Evolutionary conservation across 1,140 invertebrate species (phyloP).

Genomic region (Dufourea novaeangliae): DNA sequence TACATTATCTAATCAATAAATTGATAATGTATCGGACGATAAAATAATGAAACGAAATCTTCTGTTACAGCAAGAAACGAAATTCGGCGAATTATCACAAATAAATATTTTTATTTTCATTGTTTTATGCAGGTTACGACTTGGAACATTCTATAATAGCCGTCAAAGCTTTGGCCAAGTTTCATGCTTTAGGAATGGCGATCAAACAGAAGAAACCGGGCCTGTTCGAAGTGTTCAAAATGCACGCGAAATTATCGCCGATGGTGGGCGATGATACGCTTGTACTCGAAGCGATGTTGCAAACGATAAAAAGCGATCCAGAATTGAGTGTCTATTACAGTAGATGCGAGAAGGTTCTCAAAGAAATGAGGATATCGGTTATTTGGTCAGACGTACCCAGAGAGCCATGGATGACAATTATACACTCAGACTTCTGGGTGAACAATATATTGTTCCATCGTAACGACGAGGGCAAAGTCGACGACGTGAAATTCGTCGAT

Average conservation of each 20-base stretch:
- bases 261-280: slow-evolving; percentile 7
- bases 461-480: slow-evolving; percentile 70
- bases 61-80: neutral
- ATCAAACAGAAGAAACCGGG: slow-evolving; percentile 81
- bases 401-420: slow-evolving; percentile 81
- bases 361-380: slow-evolving; percentile 46
- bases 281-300: slow-evolving; percentile 44
- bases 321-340: slow-evolving; percentile 62
- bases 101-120: neutral
- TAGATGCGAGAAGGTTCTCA: slow-evolving; percentile 57
- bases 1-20: too few relatives aligned
- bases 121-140: slow-evolving; percentile 77
- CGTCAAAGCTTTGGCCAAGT: slow-evolving; percentile 81
- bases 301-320: slow-evolving; percentile 67
- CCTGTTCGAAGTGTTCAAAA: slow-evolving; percentile 78
- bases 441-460: slow-evolving; percentile 84
- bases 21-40: too few relatives aligned
- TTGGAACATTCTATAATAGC: slow-evolving; percentile 79
- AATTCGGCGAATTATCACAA: neutral
- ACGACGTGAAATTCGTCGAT: slow-evolving; percentile 84
- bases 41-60: neutral
- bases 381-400: slow-evolving; percentile 60
- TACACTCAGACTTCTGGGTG: slow-evolving; percentile 85
- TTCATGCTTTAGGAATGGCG: slow-evolving; percentile 84
- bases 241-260: slow-evolving; percentile 60